A percentile compares a stretch with the other conserved stretches of the same genome.
Conservation (phyloP, 2,888 invertebrate species). For the Megalurothrips usitatus region DNA sequence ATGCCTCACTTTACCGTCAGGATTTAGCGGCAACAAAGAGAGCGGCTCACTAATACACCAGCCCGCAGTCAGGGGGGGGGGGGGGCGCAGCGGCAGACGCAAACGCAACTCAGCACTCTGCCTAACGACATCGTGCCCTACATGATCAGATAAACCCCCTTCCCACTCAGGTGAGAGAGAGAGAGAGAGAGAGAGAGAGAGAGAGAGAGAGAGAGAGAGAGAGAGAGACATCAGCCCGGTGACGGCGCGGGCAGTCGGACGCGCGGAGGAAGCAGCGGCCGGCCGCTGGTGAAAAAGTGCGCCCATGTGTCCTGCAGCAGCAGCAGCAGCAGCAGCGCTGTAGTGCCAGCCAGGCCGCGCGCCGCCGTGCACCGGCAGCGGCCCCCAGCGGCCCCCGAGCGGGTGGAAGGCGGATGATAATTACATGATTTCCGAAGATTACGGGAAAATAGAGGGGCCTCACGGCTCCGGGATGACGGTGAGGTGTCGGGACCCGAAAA, state of each 20-base stretch:
- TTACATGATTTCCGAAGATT: constrained; percentile 26
- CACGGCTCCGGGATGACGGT: background rate
- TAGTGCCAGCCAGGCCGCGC: background rate
- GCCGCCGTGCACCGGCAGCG: background rate
- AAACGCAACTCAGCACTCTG: background rate
- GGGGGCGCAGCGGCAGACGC: too few relatives aligned
- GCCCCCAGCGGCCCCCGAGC: background rate
- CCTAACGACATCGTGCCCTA: constrained; percentile 25
- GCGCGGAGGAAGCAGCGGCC: background rate
- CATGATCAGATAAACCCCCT: constrained; percentile 17
- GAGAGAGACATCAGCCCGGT: background rate
- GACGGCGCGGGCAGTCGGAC: background rate
- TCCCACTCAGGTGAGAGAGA: background rate
- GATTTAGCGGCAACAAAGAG: too few relatives aligned
- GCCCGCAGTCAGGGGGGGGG: too few relatives aligned
- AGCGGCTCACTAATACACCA: too few relatives aligned
- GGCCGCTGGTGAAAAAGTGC: constrained; percentile 5
- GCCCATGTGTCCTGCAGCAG: background rate
- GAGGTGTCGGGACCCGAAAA: constrained; percentile 15
- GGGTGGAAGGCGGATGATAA: background rate
- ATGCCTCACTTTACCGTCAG: too few relatives aligned
- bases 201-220: too few relatives aligned
- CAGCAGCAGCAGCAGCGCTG: background rate
- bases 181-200: too few relatives aligned
- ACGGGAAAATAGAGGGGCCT: constrained; percentile 15